phyloP scores from a whole-genome alignment of 2,113 vertebrate genomes.

The Myrmecophaga tridactyla region DNA sequence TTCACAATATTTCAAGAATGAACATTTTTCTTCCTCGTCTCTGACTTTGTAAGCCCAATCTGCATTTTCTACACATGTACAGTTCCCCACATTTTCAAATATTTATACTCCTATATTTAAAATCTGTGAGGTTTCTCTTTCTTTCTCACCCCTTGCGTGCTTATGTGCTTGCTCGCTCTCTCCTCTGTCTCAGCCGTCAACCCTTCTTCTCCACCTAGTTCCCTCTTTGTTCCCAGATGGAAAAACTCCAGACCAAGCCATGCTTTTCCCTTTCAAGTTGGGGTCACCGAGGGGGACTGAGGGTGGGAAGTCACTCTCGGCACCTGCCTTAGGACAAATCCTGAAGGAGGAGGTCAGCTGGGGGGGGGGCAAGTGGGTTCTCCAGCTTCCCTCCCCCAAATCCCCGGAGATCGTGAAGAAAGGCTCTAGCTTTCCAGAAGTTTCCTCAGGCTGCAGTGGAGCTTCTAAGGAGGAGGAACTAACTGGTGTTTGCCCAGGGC shows the following conservation, averaged over 20 bases:
- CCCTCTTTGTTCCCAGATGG: not conserved
- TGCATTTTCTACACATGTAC: conserved; percentile 34
- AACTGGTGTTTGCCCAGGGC: conserved; percentile 38
- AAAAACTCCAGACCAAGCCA: not conserved
- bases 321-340: not conserved
- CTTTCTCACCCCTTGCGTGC: not conserved
- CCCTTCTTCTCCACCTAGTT: not conserved
- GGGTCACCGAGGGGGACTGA: not conserved
- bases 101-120: conserved; percentile 68
- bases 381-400: too few species aligned
- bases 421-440: fast-evolving
- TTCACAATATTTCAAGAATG: not conserved
- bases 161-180: not conserved
- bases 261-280: not conserved
- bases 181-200: not conserved
- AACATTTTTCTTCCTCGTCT: not conserved
- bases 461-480: not conserved
- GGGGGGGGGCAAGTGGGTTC: not conserved
- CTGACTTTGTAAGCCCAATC: conserved; percentile 15
- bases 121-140: conserved; percentile 41
- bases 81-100: conserved; percentile 64
- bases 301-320: too few species aligned
- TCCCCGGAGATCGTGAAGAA: not conserved
- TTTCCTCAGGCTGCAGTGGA: not conserved
- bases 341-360: not conserved